Evolutionary conservation across 2,113 vertebrate genomes (phyloP).

Genomic region (Acanthisitta chloris): DNA sequence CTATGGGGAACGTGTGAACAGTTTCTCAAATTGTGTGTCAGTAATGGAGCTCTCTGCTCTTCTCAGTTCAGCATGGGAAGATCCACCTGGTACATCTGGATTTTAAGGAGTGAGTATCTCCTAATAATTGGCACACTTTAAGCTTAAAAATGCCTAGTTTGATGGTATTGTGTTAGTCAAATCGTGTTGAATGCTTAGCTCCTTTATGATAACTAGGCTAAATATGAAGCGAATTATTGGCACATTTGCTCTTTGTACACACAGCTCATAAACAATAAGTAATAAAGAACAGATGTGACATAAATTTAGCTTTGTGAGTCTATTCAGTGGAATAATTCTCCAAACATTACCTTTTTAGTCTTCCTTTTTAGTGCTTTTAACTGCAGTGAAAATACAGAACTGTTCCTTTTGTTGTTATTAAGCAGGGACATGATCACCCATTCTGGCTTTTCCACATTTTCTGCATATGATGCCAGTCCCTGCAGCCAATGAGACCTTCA

Average conservation of each 20-base stretch:
- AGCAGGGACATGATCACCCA: not conserved
- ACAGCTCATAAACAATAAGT: conserved; percentile 25
- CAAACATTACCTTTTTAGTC: conserved; percentile 8
- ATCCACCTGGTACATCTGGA: not conserved
- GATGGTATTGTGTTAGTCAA: not conserved
- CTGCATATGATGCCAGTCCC: conserved; percentile 41
- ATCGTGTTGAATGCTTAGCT: not conserved
- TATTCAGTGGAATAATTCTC: conserved; percentile 29
- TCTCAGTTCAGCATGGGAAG: not conserved
- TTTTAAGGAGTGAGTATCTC: conserved; percentile 6
- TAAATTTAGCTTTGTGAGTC: conserved; percentile 5
- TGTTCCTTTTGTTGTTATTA: not conserved
- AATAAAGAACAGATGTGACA: conserved; percentile 41
- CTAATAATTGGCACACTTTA: conserved; percentile 35
- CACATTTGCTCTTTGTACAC: conserved; percentile 7
- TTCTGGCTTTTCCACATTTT: conserved; percentile 25
- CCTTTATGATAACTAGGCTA: not conserved
- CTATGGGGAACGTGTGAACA: not conserved
- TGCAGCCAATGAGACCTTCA: conserved; percentile 50
- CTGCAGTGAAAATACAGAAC: conserved; percentile 37
- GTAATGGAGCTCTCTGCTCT: not conserved
- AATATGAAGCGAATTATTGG: conserved; percentile 28
- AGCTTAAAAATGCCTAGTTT: not conserved
- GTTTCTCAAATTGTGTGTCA: not conserved
- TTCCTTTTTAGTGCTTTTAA: not conserved